Evolutionary conservation across 2,888 invertebrate genomes (phyloP).

Genomic region (Oxyteleia sp.): DNA sequence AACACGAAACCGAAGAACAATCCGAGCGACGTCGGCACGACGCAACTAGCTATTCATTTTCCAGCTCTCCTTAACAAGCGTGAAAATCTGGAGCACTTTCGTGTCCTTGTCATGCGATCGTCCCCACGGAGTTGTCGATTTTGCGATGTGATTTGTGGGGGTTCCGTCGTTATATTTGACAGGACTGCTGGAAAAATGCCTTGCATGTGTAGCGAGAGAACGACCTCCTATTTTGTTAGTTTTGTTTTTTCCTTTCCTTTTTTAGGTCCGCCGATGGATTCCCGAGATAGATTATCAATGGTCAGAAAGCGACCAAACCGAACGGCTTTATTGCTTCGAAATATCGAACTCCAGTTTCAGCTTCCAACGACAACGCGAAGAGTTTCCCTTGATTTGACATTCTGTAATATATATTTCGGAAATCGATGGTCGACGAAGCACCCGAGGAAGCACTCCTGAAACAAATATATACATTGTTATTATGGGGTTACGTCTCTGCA

Average conservation of each 20-base stretch:
- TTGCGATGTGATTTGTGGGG: constrained; percentile 75
- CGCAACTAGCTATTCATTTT: constrained; percentile 49
- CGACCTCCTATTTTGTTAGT: constrained; percentile 1
- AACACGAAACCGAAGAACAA: constrained; percentile 68
- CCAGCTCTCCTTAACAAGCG: constrained; percentile 77
- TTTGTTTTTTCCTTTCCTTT: not conserved
- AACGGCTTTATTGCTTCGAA: too few relatives aligned
- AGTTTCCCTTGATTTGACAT: not conserved
- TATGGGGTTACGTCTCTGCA: constrained; percentile 8
- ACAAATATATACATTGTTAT: constrained; percentile 19
- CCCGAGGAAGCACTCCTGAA: constrained; percentile 3
- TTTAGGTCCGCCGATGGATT: constrained; percentile 13
- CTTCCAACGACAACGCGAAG: constrained; percentile 7
- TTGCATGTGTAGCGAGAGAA: constrained; percentile 23
- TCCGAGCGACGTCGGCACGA: constrained; percentile 36
- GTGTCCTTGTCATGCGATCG: constrained; percentile 50
- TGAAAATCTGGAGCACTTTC: constrained; percentile 82
- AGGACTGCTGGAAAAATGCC: constrained; percentile 14
- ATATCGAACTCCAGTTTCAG: not conserved
- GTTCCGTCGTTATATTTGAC: constrained; percentile 48
- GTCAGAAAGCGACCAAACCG: constrained; percentile 24
- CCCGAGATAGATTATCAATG: constrained; percentile 59
- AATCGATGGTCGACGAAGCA: constrained; percentile 11
- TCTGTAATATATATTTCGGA: constrained; percentile 5
- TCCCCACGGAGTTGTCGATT: constrained; percentile 59